Evolutionary conservation across 2,888 invertebrate genomes (phyloP), one percentile per base, ranked within the genome.

Genomic region (Pecten maximus): DNA sequence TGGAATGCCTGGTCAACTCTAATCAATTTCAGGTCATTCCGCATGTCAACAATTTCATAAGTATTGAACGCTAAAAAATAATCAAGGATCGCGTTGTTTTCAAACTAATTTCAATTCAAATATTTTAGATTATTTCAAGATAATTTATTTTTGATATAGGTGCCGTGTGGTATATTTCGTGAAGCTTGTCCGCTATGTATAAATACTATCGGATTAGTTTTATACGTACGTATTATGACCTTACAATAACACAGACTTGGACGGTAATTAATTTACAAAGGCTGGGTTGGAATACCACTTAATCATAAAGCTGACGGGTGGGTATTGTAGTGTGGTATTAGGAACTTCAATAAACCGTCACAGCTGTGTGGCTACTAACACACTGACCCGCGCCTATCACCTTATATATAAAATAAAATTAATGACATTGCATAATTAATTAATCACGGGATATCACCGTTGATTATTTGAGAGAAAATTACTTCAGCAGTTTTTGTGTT

Each of bases 351-450:
- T 74, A 74, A 28, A 74, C 74, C 74, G 74, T 28, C 35, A 74
- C 74, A 74, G 35, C 35, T 28, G 74, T 19, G 74, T 28, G n/a
- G 16, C 8, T 6, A 10, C 74, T 74, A 74, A 74, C 74, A 74
- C 28, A 74, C 74, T 74, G 74, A 74, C 35, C 74, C 74, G 23
- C 74, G 15, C 74, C 6, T 74, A 74, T 28, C 28, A 3, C 4
- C 28, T 8, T 74, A 74, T 60, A 60, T 60, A 35, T 35, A 35
- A 2, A 35, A 28, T 28, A 1, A 3, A 74, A 28, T 74, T n/a
- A 74, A 74, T 74, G 74, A 74, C 28, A 23, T 74, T 60, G 60
- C 60, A n/a, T 60, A 60, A n/a, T n/a, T 60, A 60, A n/a, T 23
- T n/a, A 23, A n/a, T 60, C 10, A 48, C 48, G 48, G 12, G 48